Evolutionary conservation across 2,888 invertebrate species (phyloP), one percentile per base, ranked within the genome.

Genomic region (Sarcophaga rosellei): DNA sequence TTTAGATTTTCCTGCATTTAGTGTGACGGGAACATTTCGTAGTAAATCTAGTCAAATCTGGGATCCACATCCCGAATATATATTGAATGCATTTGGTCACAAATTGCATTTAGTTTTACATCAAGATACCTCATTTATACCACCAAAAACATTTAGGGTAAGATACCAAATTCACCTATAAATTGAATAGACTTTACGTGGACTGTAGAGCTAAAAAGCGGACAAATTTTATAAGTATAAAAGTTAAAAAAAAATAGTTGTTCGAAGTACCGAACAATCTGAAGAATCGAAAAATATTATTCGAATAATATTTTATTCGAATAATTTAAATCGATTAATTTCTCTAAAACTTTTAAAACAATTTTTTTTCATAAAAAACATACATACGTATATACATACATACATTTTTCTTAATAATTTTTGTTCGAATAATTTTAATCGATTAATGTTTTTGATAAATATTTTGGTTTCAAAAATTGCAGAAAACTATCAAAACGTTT

Each of bases 11-110:
- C 90, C 94, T 70, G 92, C 92, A 69, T 93, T 93, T 84, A 95
- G 95, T 90, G 94, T 95, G 91, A 95, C 95, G 80, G 96, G 96
- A 20, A 95, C 96, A 90, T 96, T 95, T 91, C 94, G 96, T 61
- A 95, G 94, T 88, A 94, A 94, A 88, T 93, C 94, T 70, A 95
- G 95, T 61, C 94, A 94, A 89, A 94, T 95, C 75, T 96, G 96
- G 96, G 96, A 96, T 91, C 95, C 96, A 4, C 95, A 96, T 93
- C 96, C 96, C 3, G 94, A 95, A 88, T 96, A 96, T 91, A 94
- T 94, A 89, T 95, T 96, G 85, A 94, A 94, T 59, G 96, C 95
- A 25, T 96, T 96, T 90, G 95, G 95, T 0, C 90, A 90, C 57
- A 88, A 88, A 59, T 88, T 93, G 85, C 92, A 92, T 88, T 88